These are phyloP conservation scores for Graptemys geographica DNA, from an alignment of 2,797 vertebrate genomes.

Conservation along the genomic window DNA sequence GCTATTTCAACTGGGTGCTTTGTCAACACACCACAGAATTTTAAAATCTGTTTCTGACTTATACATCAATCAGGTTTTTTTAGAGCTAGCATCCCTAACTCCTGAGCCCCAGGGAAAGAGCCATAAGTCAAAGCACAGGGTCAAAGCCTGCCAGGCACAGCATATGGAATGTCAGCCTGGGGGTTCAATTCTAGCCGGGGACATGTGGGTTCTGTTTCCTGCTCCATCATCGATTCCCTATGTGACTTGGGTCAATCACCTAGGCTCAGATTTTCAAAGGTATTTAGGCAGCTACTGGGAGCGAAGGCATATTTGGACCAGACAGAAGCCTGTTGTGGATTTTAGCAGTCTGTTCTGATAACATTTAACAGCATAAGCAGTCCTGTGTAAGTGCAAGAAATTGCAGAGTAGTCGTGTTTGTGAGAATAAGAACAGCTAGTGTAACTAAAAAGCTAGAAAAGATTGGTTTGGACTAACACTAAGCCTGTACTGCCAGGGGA, in stretches of 20 bases:
- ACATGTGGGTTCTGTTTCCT: background rate
- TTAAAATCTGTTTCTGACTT: conserved; percentile 28
- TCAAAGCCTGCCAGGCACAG: background rate
- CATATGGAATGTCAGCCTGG: background rate
- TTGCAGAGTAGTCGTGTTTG: background rate
- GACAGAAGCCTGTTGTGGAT: background rate
- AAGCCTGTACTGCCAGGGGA: background rate
- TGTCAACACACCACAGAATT: conserved; percentile 20
- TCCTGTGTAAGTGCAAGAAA: background rate
- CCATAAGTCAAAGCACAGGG: background rate
- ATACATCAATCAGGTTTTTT: conserved; percentile 35
- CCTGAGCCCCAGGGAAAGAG: background rate
- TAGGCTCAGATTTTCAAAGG: background rate
- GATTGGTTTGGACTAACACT: background rate
- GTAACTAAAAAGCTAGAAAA: background rate
- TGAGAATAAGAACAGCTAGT: background rate
- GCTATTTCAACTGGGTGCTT: conserved; percentile 51
- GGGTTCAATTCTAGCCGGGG: background rate
- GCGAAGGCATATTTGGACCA: background rate
- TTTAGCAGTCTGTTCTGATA: background rate
- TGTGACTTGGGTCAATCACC: background rate
- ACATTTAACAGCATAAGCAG: background rate
- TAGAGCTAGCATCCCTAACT: conserved; percentile 22
- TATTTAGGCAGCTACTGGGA: background rate
- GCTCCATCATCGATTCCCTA: background rate